Percentiles rank a stretch among this genome's conserved stretches.
phyloP scores from a whole-genome alignment of 2,113 vertebrate species.

The Ranitomeya variabilis region DNA sequence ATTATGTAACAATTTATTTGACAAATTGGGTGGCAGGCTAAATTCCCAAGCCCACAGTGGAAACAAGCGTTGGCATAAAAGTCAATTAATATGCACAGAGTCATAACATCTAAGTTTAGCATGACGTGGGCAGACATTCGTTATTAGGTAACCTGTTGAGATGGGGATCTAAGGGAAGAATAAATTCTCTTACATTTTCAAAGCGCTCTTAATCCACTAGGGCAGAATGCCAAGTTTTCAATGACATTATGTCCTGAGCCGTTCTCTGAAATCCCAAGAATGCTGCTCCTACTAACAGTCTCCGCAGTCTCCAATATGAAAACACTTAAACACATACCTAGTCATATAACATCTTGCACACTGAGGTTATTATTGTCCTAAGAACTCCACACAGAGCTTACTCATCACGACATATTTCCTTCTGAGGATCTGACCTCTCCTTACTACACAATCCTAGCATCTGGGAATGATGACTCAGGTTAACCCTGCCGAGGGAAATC shows the following conservation, averaged over 20 bases:
- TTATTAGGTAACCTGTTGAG: conserved; percentile 29
- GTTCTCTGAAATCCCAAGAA: conserved; percentile 64
- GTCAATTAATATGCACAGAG: conserved; percentile 16
- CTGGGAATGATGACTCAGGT: conserved; percentile 14
- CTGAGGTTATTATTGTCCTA: conserved; percentile 64
- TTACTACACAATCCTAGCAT: conserved; percentile 26
- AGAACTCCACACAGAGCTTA: conserved; percentile 62
- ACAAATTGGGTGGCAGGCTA: background rate
- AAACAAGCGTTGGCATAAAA: conserved; percentile 18
- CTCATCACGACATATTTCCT: conserved; percentile 61
- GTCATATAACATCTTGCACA: conserved; percentile 63
- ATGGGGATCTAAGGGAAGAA: conserved; percentile 50
- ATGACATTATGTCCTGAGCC: conserved; percentile 63
- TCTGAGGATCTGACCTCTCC: conserved; percentile 59
- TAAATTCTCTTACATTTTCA: conserved; percentile 50
- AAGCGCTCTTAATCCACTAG: conserved; percentile 51
- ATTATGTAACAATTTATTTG: conserved; percentile 13
- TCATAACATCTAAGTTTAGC: conserved; percentile 4
- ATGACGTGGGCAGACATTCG: conserved; percentile 29
- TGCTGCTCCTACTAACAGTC: conserved; percentile 65
- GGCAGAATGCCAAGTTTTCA: conserved; percentile 63
- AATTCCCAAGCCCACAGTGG: background rate
- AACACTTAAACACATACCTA: conserved; percentile 68
- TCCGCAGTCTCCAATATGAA: conserved; percentile 69
- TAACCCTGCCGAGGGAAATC: conserved; percentile 53